Conservation (phyloP, 1,140 invertebrate genomes). For the Trachymyrmex cornetzi region DNA sequence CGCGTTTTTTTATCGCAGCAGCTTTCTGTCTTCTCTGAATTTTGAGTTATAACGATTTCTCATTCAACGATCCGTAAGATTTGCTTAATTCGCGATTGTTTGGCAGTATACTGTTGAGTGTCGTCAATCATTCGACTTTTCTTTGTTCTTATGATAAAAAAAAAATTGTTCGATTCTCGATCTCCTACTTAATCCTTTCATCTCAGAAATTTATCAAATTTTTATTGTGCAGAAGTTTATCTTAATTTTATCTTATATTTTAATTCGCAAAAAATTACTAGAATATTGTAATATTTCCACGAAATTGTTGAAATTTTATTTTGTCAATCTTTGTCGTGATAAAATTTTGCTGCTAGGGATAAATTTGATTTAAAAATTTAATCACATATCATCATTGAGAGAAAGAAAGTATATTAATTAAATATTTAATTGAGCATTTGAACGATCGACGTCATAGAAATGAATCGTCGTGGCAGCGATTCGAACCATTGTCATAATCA, state of each 20-base stretch:
- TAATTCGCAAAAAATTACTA: constrained; percentile 6
- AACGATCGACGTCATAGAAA: constrained; percentile 53
- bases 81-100: constrained; percentile 17
- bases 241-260: not conserved
- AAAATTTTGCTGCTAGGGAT: not conserved
- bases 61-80: constrained; percentile 38
- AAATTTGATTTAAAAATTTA: constrained; percentile 3
- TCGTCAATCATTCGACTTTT: not conserved
- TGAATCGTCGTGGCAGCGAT: constrained; percentile 52
- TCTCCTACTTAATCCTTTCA: constrained; percentile 19
- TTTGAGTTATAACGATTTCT: constrained; percentile 34
- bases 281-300: not conserved
- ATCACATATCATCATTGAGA: not conserved
- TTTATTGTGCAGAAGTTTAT: not conserved
- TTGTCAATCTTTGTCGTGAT: not conserved
- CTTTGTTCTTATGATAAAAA: constrained; percentile 50
- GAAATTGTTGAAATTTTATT: constrained; percentile 9
- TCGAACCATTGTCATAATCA: constrained; percentile 44
- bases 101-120: constrained; percentile 67
- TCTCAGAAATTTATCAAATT: constrained; percentile 6
- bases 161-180: constrained; percentile 46
- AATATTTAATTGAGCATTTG: constrained; percentile 56
- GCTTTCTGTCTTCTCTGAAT: not conserved
- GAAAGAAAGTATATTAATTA: constrained; percentile 52
- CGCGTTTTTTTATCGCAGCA: not conserved